These are phyloP conservation scores for Podargus strigoides DNA, from an alignment of 2,797 vertebrate genomes.

Conservation along the genomic window DNA sequence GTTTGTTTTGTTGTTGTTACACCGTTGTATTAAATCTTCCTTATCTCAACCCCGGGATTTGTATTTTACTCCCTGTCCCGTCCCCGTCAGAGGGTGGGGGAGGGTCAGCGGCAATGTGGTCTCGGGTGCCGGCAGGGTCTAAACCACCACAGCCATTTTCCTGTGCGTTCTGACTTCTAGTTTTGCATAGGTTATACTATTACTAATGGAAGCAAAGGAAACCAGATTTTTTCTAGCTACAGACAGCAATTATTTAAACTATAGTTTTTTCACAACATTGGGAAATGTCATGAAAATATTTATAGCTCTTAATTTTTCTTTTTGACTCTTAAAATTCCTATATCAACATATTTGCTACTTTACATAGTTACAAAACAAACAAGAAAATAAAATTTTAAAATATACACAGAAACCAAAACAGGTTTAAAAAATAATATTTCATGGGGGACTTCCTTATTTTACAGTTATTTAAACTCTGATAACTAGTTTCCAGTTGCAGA, in stretches of 20 bases:
- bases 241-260: background rate
- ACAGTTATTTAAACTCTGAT: background rate
- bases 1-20: too few species aligned
- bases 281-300: background rate
- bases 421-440: background rate
- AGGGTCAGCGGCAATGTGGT: too few species aligned
- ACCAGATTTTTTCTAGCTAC: background rate
- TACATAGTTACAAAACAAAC: background rate
- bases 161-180: background rate
- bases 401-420: background rate
- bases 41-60: too few species aligned
- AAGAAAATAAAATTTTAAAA: background rate
- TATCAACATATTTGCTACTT: background rate
- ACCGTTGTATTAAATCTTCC: too few species aligned
- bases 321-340: background rate
- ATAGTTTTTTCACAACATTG: background rate
- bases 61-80: too few species aligned
- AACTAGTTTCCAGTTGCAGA: background rate
- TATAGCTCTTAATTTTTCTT: background rate
- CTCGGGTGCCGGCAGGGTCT: too few species aligned
- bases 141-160: too few species aligned
- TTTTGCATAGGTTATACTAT: background rate
- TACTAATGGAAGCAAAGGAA: background rate
- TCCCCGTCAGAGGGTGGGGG: too few species aligned
- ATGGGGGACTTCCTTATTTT: background rate